phyloP scores from a whole-genome alignment of 2,888 invertebrate genomes.

The Polydrusus tereticollis region DNA sequence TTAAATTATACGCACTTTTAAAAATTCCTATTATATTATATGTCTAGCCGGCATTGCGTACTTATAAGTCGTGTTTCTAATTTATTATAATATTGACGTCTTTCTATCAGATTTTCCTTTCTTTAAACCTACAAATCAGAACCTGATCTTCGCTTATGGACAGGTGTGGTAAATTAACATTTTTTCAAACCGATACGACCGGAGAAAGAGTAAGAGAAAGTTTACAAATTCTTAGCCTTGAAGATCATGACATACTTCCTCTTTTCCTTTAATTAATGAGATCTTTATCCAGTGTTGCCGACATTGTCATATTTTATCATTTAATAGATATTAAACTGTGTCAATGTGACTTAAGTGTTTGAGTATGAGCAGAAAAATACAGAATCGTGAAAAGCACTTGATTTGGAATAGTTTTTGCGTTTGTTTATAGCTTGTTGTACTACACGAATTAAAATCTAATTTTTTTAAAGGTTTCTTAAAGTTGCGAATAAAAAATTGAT shows the following conservation, averaged over 20 bases:
- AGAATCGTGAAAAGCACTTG: too few relatives aligned
- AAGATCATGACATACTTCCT: constrained; percentile 39
- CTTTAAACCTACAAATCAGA: constrained; percentile 26
- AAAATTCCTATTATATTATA: too few relatives aligned
- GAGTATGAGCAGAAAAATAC: too few relatives aligned
- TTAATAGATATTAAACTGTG: neutral
- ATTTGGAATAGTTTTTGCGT: too few relatives aligned
- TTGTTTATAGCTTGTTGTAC: too few relatives aligned
- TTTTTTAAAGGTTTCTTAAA: too few relatives aligned
- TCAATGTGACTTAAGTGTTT: too few relatives aligned
- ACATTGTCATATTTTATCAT: neutral
- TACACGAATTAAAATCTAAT: too few relatives aligned
- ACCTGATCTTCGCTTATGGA: constrained; percentile 28
- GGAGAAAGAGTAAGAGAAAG: constrained; percentile 46
- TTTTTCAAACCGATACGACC: constrained; percentile 24
- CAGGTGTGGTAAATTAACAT: constrained; percentile 43
- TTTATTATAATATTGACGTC: neutral
- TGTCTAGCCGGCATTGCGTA: too few relatives aligned
- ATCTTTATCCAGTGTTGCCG: constrained; percentile 23
- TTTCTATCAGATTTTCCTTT: constrained; percentile 30
- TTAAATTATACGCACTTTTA: too few relatives aligned
- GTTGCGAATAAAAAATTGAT: too few relatives aligned
- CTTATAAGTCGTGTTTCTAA: too few relatives aligned
- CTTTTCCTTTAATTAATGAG: constrained; percentile 16
- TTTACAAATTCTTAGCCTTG: constrained; percentile 31